Evolutionary conservation across 1,140 invertebrate genomes (phyloP).

Genomic region (Trichonephila clavipes): DNA sequence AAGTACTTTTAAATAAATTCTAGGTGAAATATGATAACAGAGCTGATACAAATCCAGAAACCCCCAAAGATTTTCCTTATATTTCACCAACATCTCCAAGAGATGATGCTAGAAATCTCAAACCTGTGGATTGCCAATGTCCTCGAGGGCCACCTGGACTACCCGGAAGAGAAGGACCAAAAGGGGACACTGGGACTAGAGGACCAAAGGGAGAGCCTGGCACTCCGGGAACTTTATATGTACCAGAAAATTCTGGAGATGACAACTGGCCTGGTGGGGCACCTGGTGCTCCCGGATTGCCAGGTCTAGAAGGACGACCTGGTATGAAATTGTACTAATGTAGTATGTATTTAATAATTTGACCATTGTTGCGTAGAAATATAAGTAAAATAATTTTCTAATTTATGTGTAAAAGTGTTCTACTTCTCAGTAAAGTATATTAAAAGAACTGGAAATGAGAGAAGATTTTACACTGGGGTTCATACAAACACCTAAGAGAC

Average conservation of each 20-base stretch:
- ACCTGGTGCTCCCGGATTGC: conserved; percentile 62
- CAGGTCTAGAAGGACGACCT: conserved; percentile 66
- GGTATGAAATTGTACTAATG: conserved; percentile 10
- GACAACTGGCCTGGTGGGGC: not conserved
- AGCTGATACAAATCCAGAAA: conserved; percentile 34
- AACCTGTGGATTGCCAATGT: conserved; percentile 45
- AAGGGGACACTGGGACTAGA: conserved; percentile 39
- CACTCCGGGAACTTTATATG: conserved; percentile 7
- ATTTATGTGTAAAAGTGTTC: too few species aligned
- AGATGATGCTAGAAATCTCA: not conserved
- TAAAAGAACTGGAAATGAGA: too few species aligned
- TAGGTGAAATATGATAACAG: conserved; percentile 33
- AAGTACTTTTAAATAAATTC: not conserved
- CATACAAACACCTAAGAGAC: too few species aligned
- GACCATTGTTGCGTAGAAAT: too few species aligned
- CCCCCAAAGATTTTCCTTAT: conserved; percentile 17
- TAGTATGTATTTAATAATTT: too few species aligned
- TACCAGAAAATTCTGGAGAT: conserved; percentile 29
- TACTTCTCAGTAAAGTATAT: too few species aligned
- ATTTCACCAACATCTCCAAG: conserved; percentile 14
- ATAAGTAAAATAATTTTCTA: too few species aligned
- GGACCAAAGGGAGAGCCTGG: conserved; percentile 56
- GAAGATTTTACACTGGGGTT: too few species aligned
- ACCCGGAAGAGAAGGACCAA: conserved; percentile 41
- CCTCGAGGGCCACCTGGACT: conserved; percentile 36